These are phyloP conservation scores for Sarcoramphus papa DNA, from an alignment of 2,797 vertebrate genomes.

Conservation along the genomic window DNA sequence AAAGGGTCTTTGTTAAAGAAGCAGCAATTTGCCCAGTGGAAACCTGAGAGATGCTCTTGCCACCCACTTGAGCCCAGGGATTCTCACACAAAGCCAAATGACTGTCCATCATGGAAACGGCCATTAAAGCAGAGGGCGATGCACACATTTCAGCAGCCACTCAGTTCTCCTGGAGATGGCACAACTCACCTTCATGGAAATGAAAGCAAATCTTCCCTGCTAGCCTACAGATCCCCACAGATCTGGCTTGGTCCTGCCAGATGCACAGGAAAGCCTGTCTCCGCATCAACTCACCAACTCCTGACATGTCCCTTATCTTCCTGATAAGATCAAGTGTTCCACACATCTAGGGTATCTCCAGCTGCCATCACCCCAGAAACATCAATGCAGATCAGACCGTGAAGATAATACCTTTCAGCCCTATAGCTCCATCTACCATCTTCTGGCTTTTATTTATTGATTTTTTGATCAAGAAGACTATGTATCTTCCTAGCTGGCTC, in stretches of 20 bases:
- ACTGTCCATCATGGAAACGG: not conserved
- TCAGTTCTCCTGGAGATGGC: not conserved
- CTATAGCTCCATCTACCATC: not conserved
- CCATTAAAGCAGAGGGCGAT: not conserved
- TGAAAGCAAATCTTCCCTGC: not conserved
- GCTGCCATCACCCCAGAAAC: not conserved
- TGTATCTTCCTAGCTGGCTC: not conserved
- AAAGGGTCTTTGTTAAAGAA: constrained; percentile 35
- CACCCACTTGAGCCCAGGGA: not conserved
- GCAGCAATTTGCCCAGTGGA: not conserved
- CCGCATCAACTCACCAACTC: not conserved
- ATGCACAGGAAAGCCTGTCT: not conserved
- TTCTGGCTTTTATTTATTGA: not conserved
- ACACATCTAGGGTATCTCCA: not conserved
- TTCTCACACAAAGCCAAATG: not conserved
- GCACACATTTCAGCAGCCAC: not conserved
- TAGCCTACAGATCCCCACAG: not conserved
- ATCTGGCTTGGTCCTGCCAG: not conserved
- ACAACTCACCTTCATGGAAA: not conserved
- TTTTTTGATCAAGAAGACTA: not conserved
- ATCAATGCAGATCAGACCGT: not conserved
- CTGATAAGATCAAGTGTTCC: not conserved
- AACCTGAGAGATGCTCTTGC: not conserved
- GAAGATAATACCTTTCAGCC: not conserved
- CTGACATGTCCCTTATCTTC: not conserved